phyloP scores from a whole-genome alignment of 2,888 invertebrate species.

The Phyllotreta cruciferae region DNA sequence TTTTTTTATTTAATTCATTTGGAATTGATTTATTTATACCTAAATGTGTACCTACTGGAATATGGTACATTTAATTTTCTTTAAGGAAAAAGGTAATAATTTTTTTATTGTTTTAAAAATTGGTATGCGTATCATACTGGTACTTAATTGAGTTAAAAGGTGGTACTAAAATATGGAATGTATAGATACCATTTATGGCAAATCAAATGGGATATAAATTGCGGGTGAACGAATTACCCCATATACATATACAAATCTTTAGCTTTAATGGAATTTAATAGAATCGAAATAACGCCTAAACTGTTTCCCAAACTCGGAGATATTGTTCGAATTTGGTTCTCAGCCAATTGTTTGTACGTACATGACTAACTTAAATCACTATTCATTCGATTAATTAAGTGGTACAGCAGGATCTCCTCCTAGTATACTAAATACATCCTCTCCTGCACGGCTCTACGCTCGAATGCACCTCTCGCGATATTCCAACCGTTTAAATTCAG shows the following conservation, averaged over 20 bases:
- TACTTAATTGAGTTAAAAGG: too few relatives aligned
- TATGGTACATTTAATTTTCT: too few relatives aligned
- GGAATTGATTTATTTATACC: too few relatives aligned
- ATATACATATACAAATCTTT: conserved; percentile 56
- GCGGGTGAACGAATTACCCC: conserved; percentile 12
- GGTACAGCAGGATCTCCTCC: conserved; percentile 16
- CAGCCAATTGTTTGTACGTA: conserved; percentile 59
- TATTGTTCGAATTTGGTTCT: conserved; percentile 59
- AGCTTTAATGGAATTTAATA: conserved; percentile 59
- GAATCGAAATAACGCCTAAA: conserved; percentile 57
- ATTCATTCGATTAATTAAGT: conserved; percentile 58
- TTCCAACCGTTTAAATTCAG: conserved; percentile 8
- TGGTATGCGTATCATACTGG: too few relatives aligned
- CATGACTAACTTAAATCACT: conserved; percentile 58
- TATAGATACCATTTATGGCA: too few relatives aligned
- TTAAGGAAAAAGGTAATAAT: too few relatives aligned
- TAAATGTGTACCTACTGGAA: too few relatives aligned
- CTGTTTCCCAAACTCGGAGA: conserved; percentile 55
- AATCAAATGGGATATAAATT: background rate
- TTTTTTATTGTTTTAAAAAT: too few relatives aligned
- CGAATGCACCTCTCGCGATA: conserved; percentile 10
- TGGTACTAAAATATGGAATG: too few relatives aligned
- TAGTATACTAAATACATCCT: background rate
- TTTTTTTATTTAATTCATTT: background rate
- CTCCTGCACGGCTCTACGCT: conserved; percentile 13